Base-by-base conservation (phyloP, 2,797 vertebrate species). In the Microctenopoma stevenorrisi region DNA sequence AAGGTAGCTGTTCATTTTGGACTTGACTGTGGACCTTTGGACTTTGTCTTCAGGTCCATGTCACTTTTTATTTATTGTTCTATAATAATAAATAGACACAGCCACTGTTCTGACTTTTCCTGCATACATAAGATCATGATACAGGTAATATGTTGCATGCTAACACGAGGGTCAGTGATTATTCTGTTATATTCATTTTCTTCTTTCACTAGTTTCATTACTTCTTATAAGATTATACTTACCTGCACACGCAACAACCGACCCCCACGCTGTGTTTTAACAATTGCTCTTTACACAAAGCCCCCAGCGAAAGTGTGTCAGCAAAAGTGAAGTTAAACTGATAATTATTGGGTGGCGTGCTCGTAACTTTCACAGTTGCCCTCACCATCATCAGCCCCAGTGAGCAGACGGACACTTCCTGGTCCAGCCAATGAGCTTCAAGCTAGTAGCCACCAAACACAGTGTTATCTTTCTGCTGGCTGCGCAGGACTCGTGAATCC, bases 381-480 rank as follows among this genome's bases (percentile, higher is more conserved):
- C 26, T 22, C 58, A 54, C 25, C 10, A 62, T 53, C 69, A 61
- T 65, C 72, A 38, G 37, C 55, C 56, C 51, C 5, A 5, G 44
- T 44, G 48, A 74, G 58, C 59, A 16, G 64, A 22, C 2, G 22
- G 22, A 22, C 35, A 10, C 9, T 44, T 60, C 65, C 49, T 33
- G 11, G 12, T 26, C 55, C 40, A 10, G 65, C 66, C 78, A 79
- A 49, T 62, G 25, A 73, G 67, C 55, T 80, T 26, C 9, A 5
- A 60, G 64, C 64, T 82, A 77, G 82, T 67, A 56, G 35, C 66
- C 66, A 68, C 56, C 50, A 40, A 63, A 65, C 65, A 73, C 75
- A 62, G 63, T 37, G 76, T 72, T 89, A 80, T 91, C 83, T 81
- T 60, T 76, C 50, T 72, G 67, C 73, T 81, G 60, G 15, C 66